These are phyloP conservation scores for Synanthedon formicaeformis DNA, from an alignment of 2,888 invertebrate species.

Conservation along the genomic window DNA sequence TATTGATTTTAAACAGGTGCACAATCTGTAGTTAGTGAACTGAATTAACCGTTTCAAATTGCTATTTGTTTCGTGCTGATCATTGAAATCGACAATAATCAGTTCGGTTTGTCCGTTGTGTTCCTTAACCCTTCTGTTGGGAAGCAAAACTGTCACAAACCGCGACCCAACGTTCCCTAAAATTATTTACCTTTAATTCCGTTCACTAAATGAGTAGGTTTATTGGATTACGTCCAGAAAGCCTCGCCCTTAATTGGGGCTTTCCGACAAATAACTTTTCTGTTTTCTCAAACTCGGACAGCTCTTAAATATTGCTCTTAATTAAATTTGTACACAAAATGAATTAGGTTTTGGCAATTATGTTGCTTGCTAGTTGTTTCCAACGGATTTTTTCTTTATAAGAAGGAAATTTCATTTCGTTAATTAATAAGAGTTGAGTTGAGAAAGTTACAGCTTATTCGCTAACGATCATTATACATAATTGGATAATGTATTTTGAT, in stretches of 20 bases:
- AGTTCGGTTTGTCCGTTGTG: constrained; percentile 9
- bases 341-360: constrained; percentile 28
- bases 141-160: constrained; percentile 21
- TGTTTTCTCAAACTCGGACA: constrained; percentile 65
- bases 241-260: constrained; percentile 67
- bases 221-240: constrained; percentile 69
- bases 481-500: constrained; percentile 4
- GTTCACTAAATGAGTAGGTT: constrained; percentile 66
- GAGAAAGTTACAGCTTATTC: constrained; percentile 8
- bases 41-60: constrained; percentile 11
- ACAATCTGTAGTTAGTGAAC: background rate
- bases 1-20: no score
- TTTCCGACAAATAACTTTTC: constrained; percentile 66
- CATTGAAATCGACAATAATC: constrained; percentile 25
- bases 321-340: constrained; percentile 53
- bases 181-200: constrained; percentile 66
- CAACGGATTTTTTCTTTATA: background rate
- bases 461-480: background rate
- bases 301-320: constrained; percentile 60
- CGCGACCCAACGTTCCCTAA: constrained; percentile 33
- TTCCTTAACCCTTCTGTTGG: constrained; percentile 23
- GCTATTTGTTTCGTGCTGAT: constrained; percentile 26
- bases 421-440: constrained; percentile 15
- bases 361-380: constrained; percentile 4
- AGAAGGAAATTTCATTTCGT: constrained; percentile 5